Percentiles rank a stretch among this genome's conserved stretches.
These are phyloP conservation scores for Phengaris arion DNA, from an alignment of 2,888 invertebrate genomes.

Conservation along the genomic window DNA sequence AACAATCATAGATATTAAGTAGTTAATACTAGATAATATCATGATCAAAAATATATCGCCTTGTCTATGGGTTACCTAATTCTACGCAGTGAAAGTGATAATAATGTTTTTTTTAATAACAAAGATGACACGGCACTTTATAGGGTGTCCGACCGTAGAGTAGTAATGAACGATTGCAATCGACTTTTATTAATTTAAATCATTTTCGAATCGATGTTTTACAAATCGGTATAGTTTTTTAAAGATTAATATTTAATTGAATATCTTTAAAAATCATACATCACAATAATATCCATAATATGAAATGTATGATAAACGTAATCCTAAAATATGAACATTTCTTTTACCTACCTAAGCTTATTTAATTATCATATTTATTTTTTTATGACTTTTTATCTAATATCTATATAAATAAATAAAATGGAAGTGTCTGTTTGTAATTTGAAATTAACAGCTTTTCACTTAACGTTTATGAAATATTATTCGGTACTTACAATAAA, in stretches of 20 bases:
- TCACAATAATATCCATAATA: not conserved
- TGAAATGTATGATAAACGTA: no score
- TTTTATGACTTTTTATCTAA: no score
- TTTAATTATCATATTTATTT: no score
- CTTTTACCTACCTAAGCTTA: no score
- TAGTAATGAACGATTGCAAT: slow-evolving; percentile 26
- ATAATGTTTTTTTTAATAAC: slow-evolving; percentile 65
- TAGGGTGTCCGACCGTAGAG: slow-evolving; percentile 8
- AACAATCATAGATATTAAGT: not conserved
- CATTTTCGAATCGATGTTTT: slow-evolving; percentile 18
- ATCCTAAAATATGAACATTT: no score
- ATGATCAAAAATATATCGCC: slow-evolving; percentile 63
- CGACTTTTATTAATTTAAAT: slow-evolving; percentile 29
- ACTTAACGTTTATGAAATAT: no score
- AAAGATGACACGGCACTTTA: slow-evolving; percentile 68
- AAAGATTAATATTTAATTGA: slow-evolving; percentile 33
- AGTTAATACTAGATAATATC: slow-evolving; percentile 49
- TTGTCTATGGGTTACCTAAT: slow-evolving; percentile 66
- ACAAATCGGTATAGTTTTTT: slow-evolving; percentile 4
- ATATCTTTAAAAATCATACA: not conserved
- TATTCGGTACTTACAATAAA: no score
- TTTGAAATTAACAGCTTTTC: no score
- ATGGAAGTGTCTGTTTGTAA: no score
- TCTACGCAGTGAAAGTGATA: slow-evolving; percentile 69
- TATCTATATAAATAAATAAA: no score